phyloP scores from a whole-genome alignment of 2,113 vertebrate genomes.

The Triplophysa rosa region DNA sequence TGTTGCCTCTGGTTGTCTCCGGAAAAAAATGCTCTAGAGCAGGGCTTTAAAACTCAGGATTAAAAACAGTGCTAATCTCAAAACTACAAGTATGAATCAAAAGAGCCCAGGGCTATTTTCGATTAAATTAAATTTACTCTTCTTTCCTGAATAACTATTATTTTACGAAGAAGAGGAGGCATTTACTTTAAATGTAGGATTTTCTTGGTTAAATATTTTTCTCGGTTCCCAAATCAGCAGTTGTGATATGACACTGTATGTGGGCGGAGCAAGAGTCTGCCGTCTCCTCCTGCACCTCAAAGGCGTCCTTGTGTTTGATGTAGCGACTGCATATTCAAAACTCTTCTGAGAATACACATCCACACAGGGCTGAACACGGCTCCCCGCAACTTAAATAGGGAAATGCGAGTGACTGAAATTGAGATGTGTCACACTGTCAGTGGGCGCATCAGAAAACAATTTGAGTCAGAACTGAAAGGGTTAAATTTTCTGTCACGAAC shows the following conservation, averaged over 20 bases:
- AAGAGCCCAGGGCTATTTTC: too few species aligned
- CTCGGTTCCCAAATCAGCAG: slow-evolving; percentile 25
- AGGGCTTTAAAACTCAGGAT: too few species aligned
- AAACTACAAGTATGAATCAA: too few species aligned
- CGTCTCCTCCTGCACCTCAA: background rate
- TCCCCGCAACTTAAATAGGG: background rate
- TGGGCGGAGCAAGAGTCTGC: slow-evolving; percentile 25
- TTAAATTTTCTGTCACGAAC: slow-evolving; percentile 7
- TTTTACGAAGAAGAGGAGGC: slow-evolving; percentile 11
- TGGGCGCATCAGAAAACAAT: slow-evolving; percentile 21
- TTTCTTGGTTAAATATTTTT: background rate
- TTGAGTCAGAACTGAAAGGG: slow-evolving; percentile 33
- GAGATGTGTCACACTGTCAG: slow-evolving; percentile 18
- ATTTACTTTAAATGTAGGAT: slow-evolving; percentile 31
- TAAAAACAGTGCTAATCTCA: too few species aligned
- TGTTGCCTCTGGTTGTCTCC: too few species aligned
- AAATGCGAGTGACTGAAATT: slow-evolving; percentile 22
- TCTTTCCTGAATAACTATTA: background rate
- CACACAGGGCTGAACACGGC: slow-evolving; percentile 10
- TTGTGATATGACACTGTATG: slow-evolving; percentile 37
- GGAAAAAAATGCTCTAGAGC: too few species aligned
- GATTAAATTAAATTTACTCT: too few species aligned
- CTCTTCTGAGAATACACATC: slow-evolving; percentile 36
- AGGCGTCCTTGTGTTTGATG: slow-evolving; percentile 1
- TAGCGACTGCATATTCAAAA: background rate